Percentiles rank a stretch among this genome's conserved stretches.
Evolutionary conservation across 2,888 invertebrate species (phyloP).

Genomic region (Andrena dorsata): DNA sequence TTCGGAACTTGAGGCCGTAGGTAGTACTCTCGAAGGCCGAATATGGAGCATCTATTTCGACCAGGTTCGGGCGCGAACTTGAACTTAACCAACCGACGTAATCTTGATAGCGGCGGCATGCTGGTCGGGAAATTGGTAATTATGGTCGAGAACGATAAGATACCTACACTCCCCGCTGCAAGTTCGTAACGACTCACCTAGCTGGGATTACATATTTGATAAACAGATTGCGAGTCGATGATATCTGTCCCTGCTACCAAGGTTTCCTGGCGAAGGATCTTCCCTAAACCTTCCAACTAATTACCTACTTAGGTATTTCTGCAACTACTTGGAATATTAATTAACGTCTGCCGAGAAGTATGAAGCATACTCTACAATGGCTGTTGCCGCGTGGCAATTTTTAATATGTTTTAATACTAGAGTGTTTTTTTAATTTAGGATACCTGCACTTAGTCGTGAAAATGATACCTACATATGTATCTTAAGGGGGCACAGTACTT

Average conservation of each 20-base stretch:
- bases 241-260: not conserved
- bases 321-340: not conserved
- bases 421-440: too few species aligned
- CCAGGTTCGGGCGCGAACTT: slow-evolving; percentile 63
- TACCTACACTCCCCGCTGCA: not conserved
- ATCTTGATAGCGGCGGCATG: slow-evolving; percentile 51
- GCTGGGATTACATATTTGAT: slow-evolving; percentile 10
- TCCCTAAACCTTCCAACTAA: not conserved
- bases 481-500: too few species aligned
- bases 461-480: too few species aligned
- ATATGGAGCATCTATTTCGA: slow-evolving; percentile 62
- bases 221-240: not conserved
- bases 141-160: slow-evolving; percentile 51
- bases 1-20: slow-evolving; percentile 34
- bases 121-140: slow-evolving; percentile 67
- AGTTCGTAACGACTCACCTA: slow-evolving; percentile 52
- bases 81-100: slow-evolving; percentile 62
- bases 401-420: too few species aligned
- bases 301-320: not conserved
- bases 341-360: too few species aligned
- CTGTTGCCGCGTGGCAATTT: too few species aligned
- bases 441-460: too few species aligned
- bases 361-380: too few species aligned
- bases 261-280: not conserved
- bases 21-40: slow-evolving; percentile 43